phyloP scores from a whole-genome alignment of 2,113 vertebrate genomes.

The Hemichromis elongatus region DNA sequence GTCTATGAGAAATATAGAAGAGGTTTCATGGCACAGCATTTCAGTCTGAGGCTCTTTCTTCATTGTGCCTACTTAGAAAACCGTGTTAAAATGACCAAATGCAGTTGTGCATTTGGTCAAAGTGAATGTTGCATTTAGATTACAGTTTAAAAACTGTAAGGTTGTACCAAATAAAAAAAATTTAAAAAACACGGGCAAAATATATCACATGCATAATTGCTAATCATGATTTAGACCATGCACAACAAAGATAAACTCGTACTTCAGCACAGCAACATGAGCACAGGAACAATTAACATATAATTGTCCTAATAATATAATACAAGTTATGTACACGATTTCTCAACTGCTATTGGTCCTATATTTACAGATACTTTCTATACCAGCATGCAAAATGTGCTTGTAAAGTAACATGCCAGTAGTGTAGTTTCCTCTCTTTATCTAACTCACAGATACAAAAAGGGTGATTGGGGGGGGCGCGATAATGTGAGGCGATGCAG shows the following conservation, averaged over 20 bases:
- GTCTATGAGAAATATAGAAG: background rate
- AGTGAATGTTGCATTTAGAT: background rate
- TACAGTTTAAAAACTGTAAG: rapidly evolving
- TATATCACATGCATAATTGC: background rate
- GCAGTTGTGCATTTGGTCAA: background rate
- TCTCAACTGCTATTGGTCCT: background rate
- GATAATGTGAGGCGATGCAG: background rate
- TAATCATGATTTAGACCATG: background rate
- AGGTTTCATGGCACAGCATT: conserved; percentile 32
- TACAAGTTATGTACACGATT: background rate
- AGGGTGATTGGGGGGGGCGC: background rate
- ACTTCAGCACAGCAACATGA: background rate
- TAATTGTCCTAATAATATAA: too few species aligned
- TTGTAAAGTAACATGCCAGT: background rate
- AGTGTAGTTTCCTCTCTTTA: background rate
- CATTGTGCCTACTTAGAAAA: background rate
- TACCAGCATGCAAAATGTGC: background rate
- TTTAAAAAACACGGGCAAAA: background rate
- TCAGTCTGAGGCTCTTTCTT: background rate
- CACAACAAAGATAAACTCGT: background rate
- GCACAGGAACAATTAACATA: background rate
- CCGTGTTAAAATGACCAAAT: background rate
- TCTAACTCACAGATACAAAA: background rate
- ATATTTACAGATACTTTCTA: background rate
- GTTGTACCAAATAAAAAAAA: background rate